Evolutionary conservation across 2,888 invertebrate species (phyloP), one percentile per base, ranked within the genome.

Genomic region (Cancer borealis): DNA sequence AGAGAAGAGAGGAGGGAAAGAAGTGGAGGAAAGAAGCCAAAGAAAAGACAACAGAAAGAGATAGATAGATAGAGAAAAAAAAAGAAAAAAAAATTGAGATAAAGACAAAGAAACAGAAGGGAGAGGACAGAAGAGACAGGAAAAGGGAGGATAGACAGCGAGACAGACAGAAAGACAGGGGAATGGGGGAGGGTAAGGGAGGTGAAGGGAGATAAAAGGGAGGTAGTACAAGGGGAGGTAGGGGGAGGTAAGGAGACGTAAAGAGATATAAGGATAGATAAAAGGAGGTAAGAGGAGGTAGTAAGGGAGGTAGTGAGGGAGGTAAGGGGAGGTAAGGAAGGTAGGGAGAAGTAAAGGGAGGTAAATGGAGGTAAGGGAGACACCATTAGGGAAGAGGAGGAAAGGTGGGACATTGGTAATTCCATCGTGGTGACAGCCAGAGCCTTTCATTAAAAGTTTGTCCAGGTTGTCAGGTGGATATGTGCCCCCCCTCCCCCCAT

Each of bases 401-500:
- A 39, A 46, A n/a, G 45, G 21, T 14, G 8, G 73, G 5, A 66
- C 91, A 91, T 91, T 91, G 91, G 91, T 66, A 91, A 91, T 91
- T 66, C 91, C 91, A 46, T 91, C 91, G 49, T 39, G 91, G 91
- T 73, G 73, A 91, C 91, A 91, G 12, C 45, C 54, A 45, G 46
- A 91, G 91, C 91, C 73, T 91, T 91, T 91, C 91, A 91, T 91
- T 91, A 91, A 91, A 91, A 91, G 91, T 91, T 91, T 45, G 66
- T 30, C 39, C 21, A 46, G 73, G 91, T 46, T 91, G 91, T 91
- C 73, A 73, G 79, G 79, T 79, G 79, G 79, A 26, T 79, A 17
- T 10, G 30, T 30, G 79, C 30, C 10, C 10, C 79, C 30, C 79
- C 30, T 30, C 79, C 79, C 79, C 30, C 10, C 79, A 6, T 30